phyloP scores from a whole-genome alignment of 2,113 vertebrate species.

The Oncorhynchus gorbuscha region DNA sequence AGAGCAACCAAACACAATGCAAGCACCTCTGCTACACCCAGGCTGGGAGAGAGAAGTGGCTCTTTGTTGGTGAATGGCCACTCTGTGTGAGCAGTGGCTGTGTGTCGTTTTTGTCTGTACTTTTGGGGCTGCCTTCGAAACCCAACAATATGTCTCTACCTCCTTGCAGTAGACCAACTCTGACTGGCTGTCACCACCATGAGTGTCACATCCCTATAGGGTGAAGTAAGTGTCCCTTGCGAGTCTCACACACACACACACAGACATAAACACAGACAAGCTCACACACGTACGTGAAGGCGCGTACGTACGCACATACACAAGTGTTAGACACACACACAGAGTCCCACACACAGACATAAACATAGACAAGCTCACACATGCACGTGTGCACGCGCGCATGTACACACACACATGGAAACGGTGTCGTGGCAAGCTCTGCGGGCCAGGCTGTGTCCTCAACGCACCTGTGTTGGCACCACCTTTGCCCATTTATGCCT shows the following conservation, averaged over 20 bases:
- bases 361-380: constrained; percentile 1
- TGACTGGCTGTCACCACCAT: too few species aligned
- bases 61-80: constrained; percentile 63
- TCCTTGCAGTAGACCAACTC: not conserved
- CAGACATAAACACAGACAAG: too few species aligned
- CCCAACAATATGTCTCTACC: constrained; percentile 18
- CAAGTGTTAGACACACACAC: not conserved
- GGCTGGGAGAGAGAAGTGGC: constrained; percentile 44
- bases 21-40: constrained; percentile 54
- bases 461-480: constrained; percentile 33
- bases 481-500: not conserved
- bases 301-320: too few species aligned
- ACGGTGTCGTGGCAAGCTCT: not conserved
- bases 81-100: constrained; percentile 52
- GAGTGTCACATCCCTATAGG: not conserved
- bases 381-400: not conserved
- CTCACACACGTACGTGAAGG: too few species aligned
- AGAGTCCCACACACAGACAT: constrained; percentile 3
- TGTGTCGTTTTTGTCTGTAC: constrained; percentile 43
- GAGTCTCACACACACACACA: too few species aligned
- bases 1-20: constrained; percentile 23
- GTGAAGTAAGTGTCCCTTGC: too few species aligned
- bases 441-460: constrained; percentile 7
- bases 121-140: constrained; percentile 44
- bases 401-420: constrained; percentile 5